phyloP scores from a whole-genome alignment of 2,888 invertebrate genomes.

The Empis livida region DNA sequence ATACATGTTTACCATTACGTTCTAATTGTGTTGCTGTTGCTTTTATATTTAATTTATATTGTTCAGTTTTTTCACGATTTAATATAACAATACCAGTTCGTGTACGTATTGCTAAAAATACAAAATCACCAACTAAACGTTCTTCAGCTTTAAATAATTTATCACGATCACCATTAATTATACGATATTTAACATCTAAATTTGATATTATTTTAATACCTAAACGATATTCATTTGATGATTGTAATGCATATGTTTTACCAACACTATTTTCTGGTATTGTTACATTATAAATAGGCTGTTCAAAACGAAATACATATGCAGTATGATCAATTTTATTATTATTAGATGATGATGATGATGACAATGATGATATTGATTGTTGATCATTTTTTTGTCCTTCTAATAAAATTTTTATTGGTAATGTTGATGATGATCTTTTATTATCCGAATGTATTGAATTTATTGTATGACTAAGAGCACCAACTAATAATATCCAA shows the following conservation, averaged over 20 bases:
- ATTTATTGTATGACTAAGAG: slow-evolving; percentile 12
- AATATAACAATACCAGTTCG: slow-evolving; percentile 79
- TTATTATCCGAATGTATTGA: slow-evolving; percentile 7
- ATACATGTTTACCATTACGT: slow-evolving; percentile 42
- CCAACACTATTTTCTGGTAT: slow-evolving; percentile 87
- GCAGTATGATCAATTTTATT: slow-evolving; percentile 10
- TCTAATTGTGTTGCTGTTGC: slow-evolving; percentile 49
- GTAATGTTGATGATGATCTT: slow-evolving; percentile 9
- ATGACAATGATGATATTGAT: too few relatives aligned
- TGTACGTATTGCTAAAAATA: slow-evolving; percentile 80
- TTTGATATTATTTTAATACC: slow-evolving; percentile 52
- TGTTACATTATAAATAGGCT: slow-evolving; percentile 68
- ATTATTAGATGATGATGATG: too few relatives aligned
- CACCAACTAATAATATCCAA: slow-evolving; percentile 14
- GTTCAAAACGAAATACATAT: slow-evolving; percentile 52
- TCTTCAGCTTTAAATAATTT: slow-evolving; percentile 90
- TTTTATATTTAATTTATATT: slow-evolving; percentile 64
- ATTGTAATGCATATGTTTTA: slow-evolving; percentile 66
- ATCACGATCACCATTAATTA: slow-evolving; percentile 75
- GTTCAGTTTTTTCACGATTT: slow-evolving; percentile 82
- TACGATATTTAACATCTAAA: slow-evolving; percentile 66
- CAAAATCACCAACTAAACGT: slow-evolving; percentile 82
- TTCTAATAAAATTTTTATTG: slow-evolving; percentile 1
- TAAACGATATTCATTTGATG: slow-evolving; percentile 60
- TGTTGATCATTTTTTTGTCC: too few relatives aligned